Evolutionary conservation across 2,797 vertebrate genomes (phyloP).

Genomic region (Gambusia yucatana): DNA sequence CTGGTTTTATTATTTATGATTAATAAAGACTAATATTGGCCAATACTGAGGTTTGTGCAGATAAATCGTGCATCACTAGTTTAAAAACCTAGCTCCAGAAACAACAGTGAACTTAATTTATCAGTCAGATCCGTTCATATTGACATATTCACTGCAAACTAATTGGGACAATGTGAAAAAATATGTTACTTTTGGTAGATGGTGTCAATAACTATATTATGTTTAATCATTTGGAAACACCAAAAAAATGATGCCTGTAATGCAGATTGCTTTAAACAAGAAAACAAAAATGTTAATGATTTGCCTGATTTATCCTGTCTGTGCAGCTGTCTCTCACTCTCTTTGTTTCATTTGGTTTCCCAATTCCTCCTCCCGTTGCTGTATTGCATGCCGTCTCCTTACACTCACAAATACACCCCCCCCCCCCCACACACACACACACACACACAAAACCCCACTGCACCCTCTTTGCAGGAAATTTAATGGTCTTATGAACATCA

Average conservation of each 20-base stretch:
- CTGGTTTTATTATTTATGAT: no score
- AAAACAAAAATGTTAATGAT: slow-evolving; percentile 14
- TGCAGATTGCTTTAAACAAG: slow-evolving; percentile 8
- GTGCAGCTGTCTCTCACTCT: slow-evolving; percentile 10
- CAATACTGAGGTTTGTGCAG: no score
- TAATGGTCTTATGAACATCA: slow-evolving; percentile 84
- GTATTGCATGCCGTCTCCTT: slow-evolving; percentile 29
- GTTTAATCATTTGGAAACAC: neutral
- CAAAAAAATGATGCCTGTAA: neutral
- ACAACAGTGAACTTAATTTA: neutral
- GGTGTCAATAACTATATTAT: neutral
- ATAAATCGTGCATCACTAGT: no score
- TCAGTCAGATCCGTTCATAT: neutral
- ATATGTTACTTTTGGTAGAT: neutral
- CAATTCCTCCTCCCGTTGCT: slow-evolving; percentile 23
- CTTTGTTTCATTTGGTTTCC: slow-evolving; percentile 38
- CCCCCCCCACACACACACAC: slow-evolving; percentile 25
- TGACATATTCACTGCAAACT: neutral
- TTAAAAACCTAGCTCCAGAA: no score
- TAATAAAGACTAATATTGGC: no score
- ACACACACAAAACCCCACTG: slow-evolving; percentile 47
- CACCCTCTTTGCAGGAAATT: slow-evolving; percentile 76
- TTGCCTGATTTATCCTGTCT: slow-evolving; percentile 8
- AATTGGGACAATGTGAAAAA: neutral
- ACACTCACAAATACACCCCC: slow-evolving; percentile 9